A percentile compares a stretch with the other conserved stretches of the same genome.
phyloP scores from a whole-genome alignment of 2,888 invertebrate species.

The Drosophila leonis region DNA sequence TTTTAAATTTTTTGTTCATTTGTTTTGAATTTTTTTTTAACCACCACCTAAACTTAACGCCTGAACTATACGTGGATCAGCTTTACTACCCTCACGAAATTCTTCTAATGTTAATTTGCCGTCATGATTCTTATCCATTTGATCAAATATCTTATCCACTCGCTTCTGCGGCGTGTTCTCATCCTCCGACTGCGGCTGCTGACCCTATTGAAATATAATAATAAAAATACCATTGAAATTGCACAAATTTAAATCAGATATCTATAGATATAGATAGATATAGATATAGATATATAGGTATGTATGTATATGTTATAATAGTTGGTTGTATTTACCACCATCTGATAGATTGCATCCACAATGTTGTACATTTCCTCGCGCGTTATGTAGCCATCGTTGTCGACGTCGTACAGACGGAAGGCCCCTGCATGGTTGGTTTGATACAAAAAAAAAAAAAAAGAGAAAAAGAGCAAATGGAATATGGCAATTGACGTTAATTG shows the following conservation, averaged over 20 bases:
- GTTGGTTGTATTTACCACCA: conserved; percentile 92
- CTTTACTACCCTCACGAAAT: conserved; percentile 99
- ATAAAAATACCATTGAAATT: conserved; percentile 51
- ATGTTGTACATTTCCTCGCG: conserved; percentile 98
- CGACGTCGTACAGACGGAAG: conserved; percentile 97
- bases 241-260: conserved; percentile 6
- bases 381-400: conserved; percentile 98
- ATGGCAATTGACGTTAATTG: conserved; percentile 51
- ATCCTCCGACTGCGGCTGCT: conserved; percentile 94
- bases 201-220: conserved; percentile 88
- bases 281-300: neutral
- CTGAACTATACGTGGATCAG: conserved; percentile 98
- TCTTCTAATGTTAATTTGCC: conserved; percentile 98
- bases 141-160: conserved; percentile 99
- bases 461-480: conserved; percentile 11
- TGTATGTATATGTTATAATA: neutral
- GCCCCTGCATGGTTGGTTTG: conserved; percentile 91
- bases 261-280: neutral
- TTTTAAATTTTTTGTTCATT: conserved; percentile 31
- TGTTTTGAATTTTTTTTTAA: conserved; percentile 84
- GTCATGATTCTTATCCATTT: conserved; percentile 99
- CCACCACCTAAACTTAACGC: conserved; percentile 94
- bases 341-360: conserved; percentile 98
- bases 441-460: neutral
- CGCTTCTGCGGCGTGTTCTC: conserved; percentile 97